Base-by-base conservation (phyloP, 1,140 invertebrate species). In the Orchestia grillus region DNA sequence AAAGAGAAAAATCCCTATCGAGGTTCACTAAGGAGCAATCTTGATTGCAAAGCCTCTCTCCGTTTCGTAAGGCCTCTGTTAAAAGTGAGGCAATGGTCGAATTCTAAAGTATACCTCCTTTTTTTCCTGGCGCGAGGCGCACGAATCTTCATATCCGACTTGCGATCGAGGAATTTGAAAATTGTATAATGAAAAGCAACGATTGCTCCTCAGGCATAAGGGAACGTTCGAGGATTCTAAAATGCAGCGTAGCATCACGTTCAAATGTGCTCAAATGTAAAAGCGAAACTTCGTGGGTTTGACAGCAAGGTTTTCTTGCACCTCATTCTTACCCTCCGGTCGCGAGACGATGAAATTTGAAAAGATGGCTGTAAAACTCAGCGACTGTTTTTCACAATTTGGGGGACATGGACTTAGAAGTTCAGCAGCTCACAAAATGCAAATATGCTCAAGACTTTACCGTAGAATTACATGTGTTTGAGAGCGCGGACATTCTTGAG, bases 11-110 rank as follows among this genome's bases (percentile, higher is more conserved):
- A 15, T 77, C 28, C 28, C 28, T 77, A 77, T 77, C 11, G 36
- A 77, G 62, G 11, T 77, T 28, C 28, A 77, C 62, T 77, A 77
- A 77, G 41, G 88, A 91, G 88, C 41, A 41, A 19, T 44, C 44
- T 8, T 94, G 44, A 94, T 47, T 94, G 92, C 44, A 44, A 40
- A 44, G 44, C 92, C 92, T 43, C 92, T 94, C 92, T 40, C 44
- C 44, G 44, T 94, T 44, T 94, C 92, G 92, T 44, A 45, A 94
- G 92, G 40, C 92, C 19, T 15, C 92, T 40, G 47, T 94, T 45
- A 44, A 15, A 94, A 47, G 92, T 92, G 15, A 45, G 40, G 4
- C 44, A 77, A 77, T 28, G 62, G 62, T 77, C 62, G 36, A 3
- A 19, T 77, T 28, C 28, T 19, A 36, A 77, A 77, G 62, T 28